Percentiles rank a stretch among this genome's conserved stretches.
These are phyloP conservation scores for Chloebia gouldiae DNA, from an alignment of 2,113 vertebrate genomes.

Conservation along the genomic window DNA sequence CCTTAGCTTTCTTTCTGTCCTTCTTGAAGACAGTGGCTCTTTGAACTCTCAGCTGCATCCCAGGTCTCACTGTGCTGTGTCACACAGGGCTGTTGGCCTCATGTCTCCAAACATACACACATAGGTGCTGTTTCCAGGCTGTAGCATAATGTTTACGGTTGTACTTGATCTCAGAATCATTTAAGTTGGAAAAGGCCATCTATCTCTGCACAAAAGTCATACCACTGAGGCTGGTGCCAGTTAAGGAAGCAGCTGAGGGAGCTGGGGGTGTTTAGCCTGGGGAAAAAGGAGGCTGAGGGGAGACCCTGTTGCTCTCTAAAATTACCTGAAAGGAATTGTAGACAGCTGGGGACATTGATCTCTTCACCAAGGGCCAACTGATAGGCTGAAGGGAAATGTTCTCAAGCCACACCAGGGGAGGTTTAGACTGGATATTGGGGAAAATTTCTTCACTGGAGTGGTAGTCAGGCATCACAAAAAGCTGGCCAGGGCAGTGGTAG, in stretches of 20 bases:
- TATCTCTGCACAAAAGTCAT: not conserved
- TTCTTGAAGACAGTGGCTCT: not conserved
- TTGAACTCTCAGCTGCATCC: not conserved
- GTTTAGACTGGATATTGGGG: not conserved
- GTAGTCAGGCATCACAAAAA: not conserved
- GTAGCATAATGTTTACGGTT: rapidly evolving
- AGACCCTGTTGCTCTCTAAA: not conserved
- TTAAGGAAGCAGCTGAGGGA: not conserved
- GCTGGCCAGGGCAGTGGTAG: not conserved
- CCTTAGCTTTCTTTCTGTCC: not conserved
- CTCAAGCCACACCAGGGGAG: too few species aligned
- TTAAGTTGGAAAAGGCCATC: too few species aligned
- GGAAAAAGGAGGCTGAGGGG: not conserved
- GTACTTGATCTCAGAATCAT: not conserved
- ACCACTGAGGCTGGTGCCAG: not conserved
- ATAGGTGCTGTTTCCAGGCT: rapidly evolving
- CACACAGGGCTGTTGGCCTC: not conserved
- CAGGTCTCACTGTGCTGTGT: rapidly evolving
- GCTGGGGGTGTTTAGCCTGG: not conserved
- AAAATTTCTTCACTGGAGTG: not conserved
- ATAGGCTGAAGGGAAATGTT: not conserved
- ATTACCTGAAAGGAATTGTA: not conserved
- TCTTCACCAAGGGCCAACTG: not conserved
- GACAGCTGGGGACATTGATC: not conserved
- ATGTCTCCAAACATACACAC: rapidly evolving